phyloP scores from a whole-genome alignment of 2,888 invertebrate genomes.

The Papilio gigon region DNA sequence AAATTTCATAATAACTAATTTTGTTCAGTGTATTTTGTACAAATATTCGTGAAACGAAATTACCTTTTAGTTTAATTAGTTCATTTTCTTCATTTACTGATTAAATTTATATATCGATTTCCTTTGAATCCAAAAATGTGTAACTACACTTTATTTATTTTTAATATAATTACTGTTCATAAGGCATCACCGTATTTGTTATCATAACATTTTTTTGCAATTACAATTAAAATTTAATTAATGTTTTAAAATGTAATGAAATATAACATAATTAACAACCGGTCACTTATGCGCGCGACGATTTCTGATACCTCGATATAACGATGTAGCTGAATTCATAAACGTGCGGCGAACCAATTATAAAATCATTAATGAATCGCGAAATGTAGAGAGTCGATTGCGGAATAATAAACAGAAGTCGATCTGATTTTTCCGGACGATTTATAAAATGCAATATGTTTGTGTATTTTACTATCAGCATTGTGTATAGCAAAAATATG shows the following conservation, averaged over 20 bases:
- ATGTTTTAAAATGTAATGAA: not conserved
- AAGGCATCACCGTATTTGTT: too few species aligned
- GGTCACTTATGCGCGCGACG: not conserved
- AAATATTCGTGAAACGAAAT: too few species aligned
- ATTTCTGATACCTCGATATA: conserved; percentile 12
- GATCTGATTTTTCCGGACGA: not conserved
- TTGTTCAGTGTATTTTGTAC: too few species aligned
- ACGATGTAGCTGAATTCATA: conserved; percentile 1
- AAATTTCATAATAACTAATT: too few species aligned
- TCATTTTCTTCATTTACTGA: too few species aligned
- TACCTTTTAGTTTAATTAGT: too few species aligned
- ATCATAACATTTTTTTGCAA: not conserved
- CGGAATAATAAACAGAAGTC: conserved; percentile 7
- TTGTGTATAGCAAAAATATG: too few species aligned
- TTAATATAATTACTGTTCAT: not conserved
- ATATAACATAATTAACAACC: not conserved
- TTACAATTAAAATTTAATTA: conserved; percentile 6
- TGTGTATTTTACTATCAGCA: not conserved
- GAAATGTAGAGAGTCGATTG: conserved; percentile 15
- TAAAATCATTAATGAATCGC: conserved; percentile 23
- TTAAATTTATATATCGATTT: too few species aligned
- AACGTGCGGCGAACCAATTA: conserved; percentile 16
- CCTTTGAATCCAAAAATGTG: too few species aligned
- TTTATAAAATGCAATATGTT: conserved; percentile 7
- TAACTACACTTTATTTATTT: too few species aligned